Evolutionary conservation across 2,113 vertebrate genomes (phyloP).

Genomic region (Ariopsis seemanni): DNA sequence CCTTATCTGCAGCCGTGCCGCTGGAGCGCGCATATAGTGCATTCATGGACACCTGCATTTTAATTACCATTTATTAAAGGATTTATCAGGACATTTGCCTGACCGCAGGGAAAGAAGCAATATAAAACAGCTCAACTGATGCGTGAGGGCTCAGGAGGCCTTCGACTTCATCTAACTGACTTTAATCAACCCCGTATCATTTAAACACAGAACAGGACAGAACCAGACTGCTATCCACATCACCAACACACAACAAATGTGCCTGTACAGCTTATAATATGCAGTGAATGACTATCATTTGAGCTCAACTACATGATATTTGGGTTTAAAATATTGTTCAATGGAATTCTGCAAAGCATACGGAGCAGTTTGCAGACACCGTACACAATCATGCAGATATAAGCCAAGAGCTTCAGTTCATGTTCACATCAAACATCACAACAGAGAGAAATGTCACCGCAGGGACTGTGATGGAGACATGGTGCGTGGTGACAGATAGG

Average conservation of each 20-base stretch:
- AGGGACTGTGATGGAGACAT: neutral
- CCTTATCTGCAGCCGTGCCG: conserved; percentile 47
- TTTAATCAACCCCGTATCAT: neutral
- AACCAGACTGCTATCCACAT: neutral
- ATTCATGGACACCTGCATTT: conserved; percentile 40
- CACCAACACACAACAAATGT: neutral
- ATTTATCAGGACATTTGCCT: conserved; percentile 48
- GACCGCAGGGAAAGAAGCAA: conserved; percentile 15
- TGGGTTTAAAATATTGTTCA: neutral
- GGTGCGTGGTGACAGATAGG: neutral
- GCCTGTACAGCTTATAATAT: neutral
- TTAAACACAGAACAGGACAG: conserved; percentile 16
- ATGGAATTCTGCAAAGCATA: neutral
- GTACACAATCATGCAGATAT: neutral
- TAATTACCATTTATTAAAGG: conserved; percentile 46
- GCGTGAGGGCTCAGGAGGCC: conserved; percentile 15
- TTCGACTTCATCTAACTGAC: conserved; percentile 29
- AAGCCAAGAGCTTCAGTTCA: no score
- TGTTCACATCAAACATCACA: no score
- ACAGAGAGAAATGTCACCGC: neutral
- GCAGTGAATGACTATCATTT: neutral
- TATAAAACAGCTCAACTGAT: conserved; percentile 33
- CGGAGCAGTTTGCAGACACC: neutral
- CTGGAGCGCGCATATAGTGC: conserved; percentile 32
- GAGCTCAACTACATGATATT: neutral